Conservation (phyloP, 2,113 vertebrate genomes). For the Mola mola region DNA sequence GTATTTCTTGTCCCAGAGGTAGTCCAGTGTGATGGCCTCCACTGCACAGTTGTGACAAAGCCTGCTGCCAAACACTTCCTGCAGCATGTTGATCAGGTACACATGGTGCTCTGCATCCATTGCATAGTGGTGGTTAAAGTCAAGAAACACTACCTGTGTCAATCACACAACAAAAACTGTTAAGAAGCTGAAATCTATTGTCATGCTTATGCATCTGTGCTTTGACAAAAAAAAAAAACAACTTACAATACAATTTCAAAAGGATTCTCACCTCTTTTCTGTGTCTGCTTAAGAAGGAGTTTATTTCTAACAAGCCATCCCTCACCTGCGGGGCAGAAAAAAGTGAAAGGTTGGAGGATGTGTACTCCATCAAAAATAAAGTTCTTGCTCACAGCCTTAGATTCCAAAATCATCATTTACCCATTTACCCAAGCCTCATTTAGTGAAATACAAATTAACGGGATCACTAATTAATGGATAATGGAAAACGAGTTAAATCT, state of each 20-base stretch:
- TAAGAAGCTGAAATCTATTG: neutral
- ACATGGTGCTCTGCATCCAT: constrained; percentile 91
- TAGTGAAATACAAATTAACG: too few relatives aligned
- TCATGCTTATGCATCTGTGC: neutral
- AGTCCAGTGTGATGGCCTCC: constrained; percentile 87
- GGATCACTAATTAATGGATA: too few relatives aligned
- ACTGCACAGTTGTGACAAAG: constrained; percentile 86
- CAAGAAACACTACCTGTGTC: constrained; percentile 89
- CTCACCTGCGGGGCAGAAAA: constrained; percentile 71
- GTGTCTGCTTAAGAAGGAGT: constrained; percentile 87
- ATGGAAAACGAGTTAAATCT: too few relatives aligned
- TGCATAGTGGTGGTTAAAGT: constrained; percentile 98
- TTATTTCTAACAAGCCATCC: constrained; percentile 91
- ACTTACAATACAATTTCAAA: neutral
- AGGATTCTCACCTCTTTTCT: constrained; percentile 69
- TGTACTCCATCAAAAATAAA: neutral
- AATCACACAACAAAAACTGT: neutral
- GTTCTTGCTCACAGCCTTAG: neutral
- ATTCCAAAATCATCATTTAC: too few relatives aligned
- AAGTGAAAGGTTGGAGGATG: neutral
- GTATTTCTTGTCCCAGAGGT: constrained; percentile 89
- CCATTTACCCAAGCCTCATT: too few relatives aligned
- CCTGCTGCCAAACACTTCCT: constrained; percentile 88
- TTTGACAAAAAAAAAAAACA: too few relatives aligned
- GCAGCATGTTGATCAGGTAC: constrained; percentile 86